Evolutionary conservation across 2,797 vertebrate genomes (phyloP).

Genomic region (Darevskia mixta): DNA sequence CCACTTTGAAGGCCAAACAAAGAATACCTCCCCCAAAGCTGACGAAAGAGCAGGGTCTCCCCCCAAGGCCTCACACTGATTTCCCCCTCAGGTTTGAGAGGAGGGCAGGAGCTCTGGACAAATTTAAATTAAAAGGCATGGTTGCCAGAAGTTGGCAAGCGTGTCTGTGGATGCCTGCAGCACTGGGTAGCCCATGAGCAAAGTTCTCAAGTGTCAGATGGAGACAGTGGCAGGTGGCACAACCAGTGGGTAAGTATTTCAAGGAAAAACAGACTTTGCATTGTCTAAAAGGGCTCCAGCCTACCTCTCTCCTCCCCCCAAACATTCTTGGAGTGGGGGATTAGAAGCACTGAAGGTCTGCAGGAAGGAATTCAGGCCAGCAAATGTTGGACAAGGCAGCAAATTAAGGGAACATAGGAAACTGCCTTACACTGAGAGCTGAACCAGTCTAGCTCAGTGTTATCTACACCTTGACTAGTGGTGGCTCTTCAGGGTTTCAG

Average conservation of each 20-base stretch:
- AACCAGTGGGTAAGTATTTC: background rate
- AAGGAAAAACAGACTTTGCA: background rate
- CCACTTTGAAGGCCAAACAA: too few relatives aligned
- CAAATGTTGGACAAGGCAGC: background rate
- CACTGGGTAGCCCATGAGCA: background rate
- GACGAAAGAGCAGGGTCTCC: background rate
- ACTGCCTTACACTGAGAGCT: too few relatives aligned
- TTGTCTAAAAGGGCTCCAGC: too few relatives aligned
- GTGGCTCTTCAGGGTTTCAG: background rate
- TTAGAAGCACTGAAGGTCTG: background rate
- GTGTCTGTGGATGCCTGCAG: background rate
- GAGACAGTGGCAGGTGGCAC: background rate
- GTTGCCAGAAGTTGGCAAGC: background rate
- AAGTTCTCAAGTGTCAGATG: background rate
- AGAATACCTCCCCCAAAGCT: background rate
- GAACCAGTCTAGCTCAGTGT: too few relatives aligned
- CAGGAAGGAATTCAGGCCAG: background rate
- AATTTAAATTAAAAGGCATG: too few relatives aligned
- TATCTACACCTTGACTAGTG: too few relatives aligned
- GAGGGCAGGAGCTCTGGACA: background rate
- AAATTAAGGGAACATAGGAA: background rate
- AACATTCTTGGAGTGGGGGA: background rate
- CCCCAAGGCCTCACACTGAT: too few relatives aligned
- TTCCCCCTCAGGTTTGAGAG: too few relatives aligned
- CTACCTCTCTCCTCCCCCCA: background rate